Evolutionary conservation across 2,888 invertebrate genomes (phyloP), one percentile per base, ranked within the genome.

Genomic region (Periphyllus acericola): DNA sequence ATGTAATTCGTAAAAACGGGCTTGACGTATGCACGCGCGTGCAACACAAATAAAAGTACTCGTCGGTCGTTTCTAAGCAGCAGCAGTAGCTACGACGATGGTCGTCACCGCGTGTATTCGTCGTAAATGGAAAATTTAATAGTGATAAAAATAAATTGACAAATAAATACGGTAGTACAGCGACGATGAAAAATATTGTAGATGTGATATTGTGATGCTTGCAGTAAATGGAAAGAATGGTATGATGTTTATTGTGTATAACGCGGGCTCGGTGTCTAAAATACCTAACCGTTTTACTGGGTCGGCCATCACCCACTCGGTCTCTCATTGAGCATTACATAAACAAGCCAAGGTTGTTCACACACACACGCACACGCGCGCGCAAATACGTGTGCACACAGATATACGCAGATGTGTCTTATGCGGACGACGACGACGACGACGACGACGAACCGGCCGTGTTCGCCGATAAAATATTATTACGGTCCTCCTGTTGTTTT

Each of bases 301-400:
- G 79, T 86, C 32, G 34, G 36, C 74, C 71, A 36, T 55, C 86
- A 40, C 86, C 79, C 79, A 72, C 79, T 80, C 55, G 72, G 36
- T 29, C 55, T 71, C 72, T 71, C 79, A 79, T 55, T 60, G 78
- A 71, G 29, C 55, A 52, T 78, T 68, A 52, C 66, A 71, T 29
- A 72, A 72, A 80, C 60, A 55, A 55, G 55, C 36, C 86, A 40
- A 80, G 79, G 86, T 60, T 80, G 72, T n/a, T 52, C 68, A 71
- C 71, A 25, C 78, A 17, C 66, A 8, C 46, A 32, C 79, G 29
- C 78, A 29, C 29, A 19, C 60, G 34, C 52, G 36, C 55, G 6
- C 71, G n/a, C 46, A 9, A 32, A n/a, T 36, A 32, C 79, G 68
- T 29, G 36, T 52, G 34, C 71, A 25, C 71, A 19, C 46, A 17